Percentiles rank a stretch among this genome's conserved stretches.
Evolutionary conservation across 2,888 invertebrate genomes (phyloP).

Genomic region (Hirtodrosophila cameraria): DNA sequence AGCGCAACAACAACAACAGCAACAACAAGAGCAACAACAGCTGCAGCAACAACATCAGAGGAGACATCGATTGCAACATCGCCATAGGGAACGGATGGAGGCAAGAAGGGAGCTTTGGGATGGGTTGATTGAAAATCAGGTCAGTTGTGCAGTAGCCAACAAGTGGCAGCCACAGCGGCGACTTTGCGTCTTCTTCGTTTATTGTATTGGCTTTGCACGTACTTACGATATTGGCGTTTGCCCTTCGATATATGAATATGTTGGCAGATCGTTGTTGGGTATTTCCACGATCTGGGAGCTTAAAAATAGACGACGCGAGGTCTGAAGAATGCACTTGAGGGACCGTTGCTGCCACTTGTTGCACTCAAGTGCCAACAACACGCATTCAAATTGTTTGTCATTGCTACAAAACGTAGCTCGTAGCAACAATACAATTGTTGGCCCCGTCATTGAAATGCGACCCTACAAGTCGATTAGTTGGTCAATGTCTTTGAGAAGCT

Average conservation of each 20-base stretch:
- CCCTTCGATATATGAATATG: conserved; percentile 58
- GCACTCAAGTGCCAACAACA: conserved; percentile 70
- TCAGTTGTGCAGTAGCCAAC: conserved; percentile 71
- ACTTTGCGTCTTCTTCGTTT: conserved; percentile 15
- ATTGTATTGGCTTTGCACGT: conserved; percentile 31
- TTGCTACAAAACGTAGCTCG: conserved; percentile 48
- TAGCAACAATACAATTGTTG: conserved; percentile 16
- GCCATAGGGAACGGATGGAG: background rate
- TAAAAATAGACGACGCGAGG: conserved; percentile 64
- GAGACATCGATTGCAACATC: conserved; percentile 55
- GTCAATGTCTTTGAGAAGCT: conserved; percentile 61
- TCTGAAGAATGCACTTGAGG: conserved; percentile 73
- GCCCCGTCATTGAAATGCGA: conserved; percentile 68
- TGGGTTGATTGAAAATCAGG: conserved; percentile 51
- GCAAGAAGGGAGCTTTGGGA: background rate
- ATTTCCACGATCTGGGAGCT: conserved; percentile 64
- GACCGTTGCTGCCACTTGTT: conserved; percentile 76
- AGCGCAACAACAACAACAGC: conserved; percentile 16
- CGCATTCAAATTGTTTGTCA: conserved; percentile 50
- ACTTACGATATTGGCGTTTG: conserved; percentile 63
- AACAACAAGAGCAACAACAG: conserved; percentile 11
- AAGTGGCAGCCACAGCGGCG: conserved; percentile 45
- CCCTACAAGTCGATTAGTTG: conserved; percentile 74
- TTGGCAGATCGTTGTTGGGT: conserved; percentile 32
- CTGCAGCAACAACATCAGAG: conserved; percentile 14